These are phyloP conservation scores for Linurgus olivaceus DNA, from an alignment of 2,797 vertebrate species.

Conservation along the genomic window DNA sequence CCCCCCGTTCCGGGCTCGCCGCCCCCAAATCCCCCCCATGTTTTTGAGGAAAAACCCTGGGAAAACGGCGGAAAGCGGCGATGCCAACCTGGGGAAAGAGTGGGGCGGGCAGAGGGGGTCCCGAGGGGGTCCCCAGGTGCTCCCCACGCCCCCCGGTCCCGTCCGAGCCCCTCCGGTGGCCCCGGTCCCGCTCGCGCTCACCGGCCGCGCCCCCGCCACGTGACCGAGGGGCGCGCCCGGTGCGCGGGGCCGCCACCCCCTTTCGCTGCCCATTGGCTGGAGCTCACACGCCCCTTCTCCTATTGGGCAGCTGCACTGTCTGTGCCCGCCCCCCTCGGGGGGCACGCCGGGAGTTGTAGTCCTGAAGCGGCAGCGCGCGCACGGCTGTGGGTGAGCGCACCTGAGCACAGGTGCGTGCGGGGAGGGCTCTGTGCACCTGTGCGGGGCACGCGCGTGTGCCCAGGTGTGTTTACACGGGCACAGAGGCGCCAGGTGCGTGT, in stretches of 20 bases:
- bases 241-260: background rate
- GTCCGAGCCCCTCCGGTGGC: background rate
- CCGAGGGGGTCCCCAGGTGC: background rate
- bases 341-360: background rate
- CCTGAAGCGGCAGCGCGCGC: rapidly evolving
- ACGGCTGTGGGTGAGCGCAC: background rate
- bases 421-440: no score
- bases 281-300: background rate
- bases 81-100: background rate
- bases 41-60: background rate
- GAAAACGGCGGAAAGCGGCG: background rate
- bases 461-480: no score
- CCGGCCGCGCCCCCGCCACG: background rate
- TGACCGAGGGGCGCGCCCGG: background rate
- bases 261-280: background rate
- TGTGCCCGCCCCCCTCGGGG: background rate
- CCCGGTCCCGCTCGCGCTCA: background rate
- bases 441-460: no score
- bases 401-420: background rate
- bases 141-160: background rate
- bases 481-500: background rate
- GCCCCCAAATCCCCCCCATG: no score
- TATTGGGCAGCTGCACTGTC: background rate
- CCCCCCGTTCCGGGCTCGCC: background rate
- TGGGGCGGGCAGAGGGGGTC: background rate